Conservation (phyloP, 2,888 invertebrate species). For the Hydroisotoma schaefferi region DNA sequence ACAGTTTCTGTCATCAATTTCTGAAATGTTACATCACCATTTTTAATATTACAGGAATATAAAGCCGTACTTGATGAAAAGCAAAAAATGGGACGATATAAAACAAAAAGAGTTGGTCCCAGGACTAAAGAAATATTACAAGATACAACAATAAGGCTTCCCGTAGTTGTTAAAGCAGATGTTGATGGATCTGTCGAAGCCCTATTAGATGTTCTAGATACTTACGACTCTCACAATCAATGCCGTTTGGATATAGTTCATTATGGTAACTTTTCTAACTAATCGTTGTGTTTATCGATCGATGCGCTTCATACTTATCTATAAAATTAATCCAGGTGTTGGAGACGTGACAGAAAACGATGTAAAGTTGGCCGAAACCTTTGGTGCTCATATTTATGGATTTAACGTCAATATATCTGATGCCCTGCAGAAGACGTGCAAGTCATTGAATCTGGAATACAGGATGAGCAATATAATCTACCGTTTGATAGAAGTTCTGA, state of each 20-base stretch:
- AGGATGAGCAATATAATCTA: slow-evolving; percentile 86
- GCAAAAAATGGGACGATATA: slow-evolving; percentile 61
- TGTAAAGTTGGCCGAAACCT: slow-evolving; percentile 72
- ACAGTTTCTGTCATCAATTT: background rate
- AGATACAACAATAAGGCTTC: slow-evolving; percentile 48
- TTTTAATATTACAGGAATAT: slow-evolving; percentile 56
- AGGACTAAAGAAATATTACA: slow-evolving; percentile 58
- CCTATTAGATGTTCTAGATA: slow-evolving; percentile 81
- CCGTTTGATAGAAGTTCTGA: slow-evolving; percentile 82
- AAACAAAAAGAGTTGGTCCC: slow-evolving; percentile 59
- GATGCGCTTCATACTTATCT: background rate
- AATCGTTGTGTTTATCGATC: background rate
- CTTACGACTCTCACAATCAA: slow-evolving; percentile 64
- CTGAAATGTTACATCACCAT: background rate
- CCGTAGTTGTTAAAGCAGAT: slow-evolving; percentile 61
- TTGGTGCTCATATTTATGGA: slow-evolving; percentile 76
- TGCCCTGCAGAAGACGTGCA: slow-evolving; percentile 56
- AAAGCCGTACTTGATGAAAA: slow-evolving; percentile 60
- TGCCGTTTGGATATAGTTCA: slow-evolving; percentile 82
- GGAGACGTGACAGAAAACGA: slow-evolving; percentile 81
- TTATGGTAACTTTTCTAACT: slow-evolving; percentile 60
- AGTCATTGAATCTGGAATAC: slow-evolving; percentile 60
- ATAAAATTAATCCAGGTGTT: slow-evolving; percentile 54
- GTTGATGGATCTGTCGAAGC: slow-evolving; percentile 96
- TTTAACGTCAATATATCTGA: slow-evolving; percentile 70